These are phyloP conservation scores for Plebejus argus DNA, from an alignment of 2,888 invertebrate species.

Conservation along the genomic window DNA sequence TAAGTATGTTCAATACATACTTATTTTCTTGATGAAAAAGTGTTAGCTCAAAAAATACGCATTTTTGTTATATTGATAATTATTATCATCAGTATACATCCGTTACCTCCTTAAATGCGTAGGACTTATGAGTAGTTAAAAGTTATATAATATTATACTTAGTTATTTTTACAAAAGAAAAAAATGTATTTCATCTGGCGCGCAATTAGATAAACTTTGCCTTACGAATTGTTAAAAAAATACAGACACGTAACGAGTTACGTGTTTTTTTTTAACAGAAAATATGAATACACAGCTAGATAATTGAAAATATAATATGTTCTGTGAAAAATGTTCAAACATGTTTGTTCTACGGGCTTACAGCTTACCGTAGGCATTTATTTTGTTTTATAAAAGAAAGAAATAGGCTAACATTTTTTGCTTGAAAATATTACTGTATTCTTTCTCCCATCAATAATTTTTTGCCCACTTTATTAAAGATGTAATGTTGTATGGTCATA, in stretches of 20 bases:
- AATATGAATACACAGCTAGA: not conserved
- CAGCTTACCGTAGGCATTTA: not conserved
- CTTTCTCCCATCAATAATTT: not conserved
- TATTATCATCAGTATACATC: no score
- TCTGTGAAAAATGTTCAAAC: not conserved
- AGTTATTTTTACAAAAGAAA: no score
- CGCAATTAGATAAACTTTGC: not conserved
- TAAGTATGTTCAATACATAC: not conserved
- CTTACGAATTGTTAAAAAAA: not conserved
- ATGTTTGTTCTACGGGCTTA: not conserved
- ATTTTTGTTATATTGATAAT: no score
- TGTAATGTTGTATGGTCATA: no score
- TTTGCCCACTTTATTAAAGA: no score
- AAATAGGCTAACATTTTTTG: not conserved
- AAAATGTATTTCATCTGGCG: not conserved
- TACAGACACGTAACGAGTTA: not conserved
- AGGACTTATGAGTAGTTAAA: no score
- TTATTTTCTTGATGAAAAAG: no score
- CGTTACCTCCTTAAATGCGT: no score
- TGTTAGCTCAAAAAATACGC: no score
- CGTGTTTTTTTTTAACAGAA: not conserved
- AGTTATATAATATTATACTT: no score
- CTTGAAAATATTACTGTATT: not conserved
- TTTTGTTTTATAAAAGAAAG: not conserved
- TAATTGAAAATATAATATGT: constrained; percentile 9